Base-by-base conservation (phyloP, 1,140 invertebrate genomes). In the Gryon sp. region DNA sequence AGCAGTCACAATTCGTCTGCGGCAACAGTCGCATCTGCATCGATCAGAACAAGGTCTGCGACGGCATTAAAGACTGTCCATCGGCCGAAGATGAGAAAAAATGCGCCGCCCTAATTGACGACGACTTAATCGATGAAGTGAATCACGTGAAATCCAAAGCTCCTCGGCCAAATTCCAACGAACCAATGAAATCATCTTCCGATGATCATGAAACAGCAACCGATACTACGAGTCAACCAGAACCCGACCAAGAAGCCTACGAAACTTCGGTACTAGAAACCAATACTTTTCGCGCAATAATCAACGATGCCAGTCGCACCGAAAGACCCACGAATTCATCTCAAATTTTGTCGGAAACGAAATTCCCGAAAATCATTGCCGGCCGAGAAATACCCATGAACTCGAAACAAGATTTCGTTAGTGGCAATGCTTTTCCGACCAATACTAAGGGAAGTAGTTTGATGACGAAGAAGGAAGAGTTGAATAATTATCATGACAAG, bases 51-150 rank as follows among this genome's bases (percentile, higher is more conserved):
- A 90, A 90, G 69, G 91, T 95, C 20, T 96, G 95, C 86, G 93
- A 97, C 85, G 93, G 93, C 0, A 86, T 88, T 5, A 89, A 90
- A 14, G 94, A 97, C 80, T 97, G 96, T 88, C 94, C 93, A 0
- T 89, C 92, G 48, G 93, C 92, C 0, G 95, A 96, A 82, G 96
- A 97, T 85, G 96, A 97, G 85, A 91, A 91, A 32, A 92, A 92
- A 55, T 95, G 94, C 78, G 92, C 88, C 0, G 87, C 89, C 9
- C 40, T 88, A 0, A 84, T 86, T 16, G 85, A 86, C 4, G 88
- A 89, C 6, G 85, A 89, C n/a, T 65, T 19, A 12, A 6, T 22
- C 12, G 24, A 75, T 19, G 81, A 77, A 18, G 48, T 62, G 0
- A 41, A 76, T 8, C 72, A 80, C 38, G 74, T 66, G 14, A 69